phyloP scores from a whole-genome alignment of 2,113 vertebrate species.

The Gobio gobio region DNA sequence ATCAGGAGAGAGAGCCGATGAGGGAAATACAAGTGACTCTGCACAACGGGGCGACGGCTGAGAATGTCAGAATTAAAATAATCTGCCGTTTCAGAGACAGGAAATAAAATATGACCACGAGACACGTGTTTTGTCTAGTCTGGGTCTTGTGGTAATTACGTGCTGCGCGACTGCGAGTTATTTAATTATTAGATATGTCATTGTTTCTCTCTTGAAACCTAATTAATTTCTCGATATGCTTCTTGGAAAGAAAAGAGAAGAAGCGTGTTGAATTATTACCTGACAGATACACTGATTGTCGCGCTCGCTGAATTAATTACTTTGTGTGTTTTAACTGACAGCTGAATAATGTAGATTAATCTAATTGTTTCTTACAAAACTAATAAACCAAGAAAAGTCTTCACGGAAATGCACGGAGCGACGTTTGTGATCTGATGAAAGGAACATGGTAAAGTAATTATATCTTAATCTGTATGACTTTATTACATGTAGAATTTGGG shows the following conservation, averaged over 20 bases:
- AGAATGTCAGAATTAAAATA: slow-evolving; percentile 70
- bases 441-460: neutral
- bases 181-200: slow-evolving; percentile 59
- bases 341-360: slow-evolving; percentile 31
- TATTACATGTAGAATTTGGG: neutral
- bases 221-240: slow-evolving; percentile 60
- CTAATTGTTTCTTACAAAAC: slow-evolving; percentile 34
- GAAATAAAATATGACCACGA: slow-evolving; percentile 49
- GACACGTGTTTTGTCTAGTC: slow-evolving; percentile 33
- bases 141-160: slow-evolving; percentile 60
- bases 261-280: slow-evolving; percentile 36
- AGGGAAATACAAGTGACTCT: slow-evolving; percentile 51
- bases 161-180: slow-evolving; percentile 58
- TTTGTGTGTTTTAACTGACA: slow-evolving; percentile 43
- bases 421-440: neutral
- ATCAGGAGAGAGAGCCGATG: slow-evolving; percentile 48
- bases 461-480: neutral
- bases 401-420: neutral
- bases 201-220: slow-evolving; percentile 53
- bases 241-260: slow-evolving; percentile 51
- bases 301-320: slow-evolving; percentile 34
- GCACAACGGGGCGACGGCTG: slow-evolving; percentile 46
- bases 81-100: slow-evolving; percentile 45
- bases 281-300: slow-evolving; percentile 36
- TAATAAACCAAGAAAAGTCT: slow-evolving; percentile 37